Evolutionary conservation across 2,113 vertebrate species (phyloP).

Genomic region (Falcunculus frontatus): DNA sequence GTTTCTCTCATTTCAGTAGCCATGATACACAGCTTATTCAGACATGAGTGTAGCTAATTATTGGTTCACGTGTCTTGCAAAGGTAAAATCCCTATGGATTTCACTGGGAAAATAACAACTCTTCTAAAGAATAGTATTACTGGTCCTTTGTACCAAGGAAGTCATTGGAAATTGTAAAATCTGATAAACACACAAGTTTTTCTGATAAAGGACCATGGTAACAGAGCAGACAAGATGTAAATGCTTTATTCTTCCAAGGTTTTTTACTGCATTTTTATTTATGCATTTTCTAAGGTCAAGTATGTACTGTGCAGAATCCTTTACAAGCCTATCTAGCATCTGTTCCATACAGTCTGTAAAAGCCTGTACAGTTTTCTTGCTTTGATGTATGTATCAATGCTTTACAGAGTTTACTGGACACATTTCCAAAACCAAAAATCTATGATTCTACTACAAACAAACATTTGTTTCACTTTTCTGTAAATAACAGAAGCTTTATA

Average conservation of each 20-base stretch:
- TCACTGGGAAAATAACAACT: not conserved
- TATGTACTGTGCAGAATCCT: not conserved
- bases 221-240: not conserved
- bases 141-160: not conserved
- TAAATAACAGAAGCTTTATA: not conserved
- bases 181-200: not conserved
- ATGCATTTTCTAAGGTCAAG: not conserved
- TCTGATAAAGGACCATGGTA: not conserved
- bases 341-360: not conserved
- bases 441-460: not conserved
- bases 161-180: not conserved
- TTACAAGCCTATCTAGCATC: not conserved
- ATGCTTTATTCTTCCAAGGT: not conserved
- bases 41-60: not conserved
- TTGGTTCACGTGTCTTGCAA: not conserved
- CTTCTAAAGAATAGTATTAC: not conserved
- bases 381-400: not conserved
- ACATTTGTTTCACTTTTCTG: constrained; percentile 3
- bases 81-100: not conserved
- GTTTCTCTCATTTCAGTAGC: not conserved
- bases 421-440: not conserved
- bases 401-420: not conserved
- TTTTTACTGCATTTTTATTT: not conserved
- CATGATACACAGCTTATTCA: not conserved
- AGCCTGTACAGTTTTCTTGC: not conserved